Conservation (phyloP, 2,113 vertebrate species). For the Semicossyphus pulcher region DNA sequence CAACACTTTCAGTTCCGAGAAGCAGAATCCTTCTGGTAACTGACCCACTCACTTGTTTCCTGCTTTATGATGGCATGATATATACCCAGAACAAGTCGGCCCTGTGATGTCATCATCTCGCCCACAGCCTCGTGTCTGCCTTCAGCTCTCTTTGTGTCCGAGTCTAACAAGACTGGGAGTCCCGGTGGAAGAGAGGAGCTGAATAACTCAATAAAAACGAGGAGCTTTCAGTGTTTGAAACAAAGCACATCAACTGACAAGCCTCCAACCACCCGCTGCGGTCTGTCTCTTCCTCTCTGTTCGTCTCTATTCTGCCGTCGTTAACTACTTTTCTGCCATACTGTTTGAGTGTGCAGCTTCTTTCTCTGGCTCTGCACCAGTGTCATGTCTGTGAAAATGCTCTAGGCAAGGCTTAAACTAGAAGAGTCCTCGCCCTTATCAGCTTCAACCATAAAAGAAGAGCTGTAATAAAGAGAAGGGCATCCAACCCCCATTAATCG, state of each 20-base stretch:
- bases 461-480: not conserved
- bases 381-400: not conserved
- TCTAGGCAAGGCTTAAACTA: not conserved
- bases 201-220: slow-evolving; percentile 35
- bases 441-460: slow-evolving; percentile 29
- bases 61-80: not conserved
- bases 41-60: not conserved
- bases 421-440: slow-evolving; percentile 1
- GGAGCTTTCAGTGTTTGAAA: slow-evolving; percentile 39
- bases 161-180: slow-evolving; percentile 8
- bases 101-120: slow-evolving; percentile 22
- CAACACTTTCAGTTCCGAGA: not conserved
- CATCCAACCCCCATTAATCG: not conserved
- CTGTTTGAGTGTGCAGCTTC: too few species aligned
- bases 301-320: not conserved
- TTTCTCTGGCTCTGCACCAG: too few species aligned
- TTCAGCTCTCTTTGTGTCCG: slow-evolving; percentile 33
- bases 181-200: slow-evolving; percentile 21
- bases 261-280: not conserved
- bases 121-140: slow-evolving; percentile 1
- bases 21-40: not conserved
- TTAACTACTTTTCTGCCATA: not conserved
- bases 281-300: not conserved
- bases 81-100: not conserved
- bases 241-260: slow-evolving; percentile 22